These are phyloP conservation scores for Gymnobelideus leadbeateri DNA, from an alignment of 2,113 vertebrate genomes.

Conservation along the genomic window DNA sequence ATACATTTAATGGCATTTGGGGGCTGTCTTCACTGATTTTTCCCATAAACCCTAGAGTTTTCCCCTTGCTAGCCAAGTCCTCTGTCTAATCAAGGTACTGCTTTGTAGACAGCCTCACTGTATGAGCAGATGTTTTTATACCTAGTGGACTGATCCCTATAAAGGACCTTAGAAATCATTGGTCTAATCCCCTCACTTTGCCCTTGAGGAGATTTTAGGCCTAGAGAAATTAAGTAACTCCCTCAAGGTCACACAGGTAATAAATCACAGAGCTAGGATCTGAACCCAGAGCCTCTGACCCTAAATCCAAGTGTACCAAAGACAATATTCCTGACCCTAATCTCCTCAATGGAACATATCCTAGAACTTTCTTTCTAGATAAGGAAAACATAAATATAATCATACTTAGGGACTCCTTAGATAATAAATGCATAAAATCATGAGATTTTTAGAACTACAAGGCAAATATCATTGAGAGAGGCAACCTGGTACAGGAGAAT, in stretches of 20 bases:
- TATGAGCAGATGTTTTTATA: neutral
- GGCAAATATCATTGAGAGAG: neutral
- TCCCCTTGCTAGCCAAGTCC: conserved; percentile 41
- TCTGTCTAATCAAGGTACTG: conserved; percentile 31
- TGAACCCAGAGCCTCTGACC: neutral
- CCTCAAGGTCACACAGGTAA: neutral
- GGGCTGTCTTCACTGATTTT: conserved; percentile 58
- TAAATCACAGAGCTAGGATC: neutral
- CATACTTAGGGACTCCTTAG: neutral
- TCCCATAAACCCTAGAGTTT: conserved; percentile 39
- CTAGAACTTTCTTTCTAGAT: neutral
- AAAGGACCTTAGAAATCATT: neutral
- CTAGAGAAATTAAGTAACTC: neutral
- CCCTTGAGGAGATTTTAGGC: neutral
- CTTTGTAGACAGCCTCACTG: conserved; percentile 30
- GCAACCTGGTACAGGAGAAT: too few relatives aligned
- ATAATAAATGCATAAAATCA: neutral
- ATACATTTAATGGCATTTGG: conserved; percentile 46
- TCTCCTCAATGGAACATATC: neutral
- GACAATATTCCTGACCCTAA: neutral
- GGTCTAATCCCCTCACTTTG: neutral
- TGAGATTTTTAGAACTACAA: neutral
- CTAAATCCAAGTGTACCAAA: neutral
- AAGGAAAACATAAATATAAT: neutral
- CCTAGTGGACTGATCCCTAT: neutral